phyloP scores from a whole-genome alignment of 1,140 invertebrate genomes.

The Arion vulgaris region DNA sequence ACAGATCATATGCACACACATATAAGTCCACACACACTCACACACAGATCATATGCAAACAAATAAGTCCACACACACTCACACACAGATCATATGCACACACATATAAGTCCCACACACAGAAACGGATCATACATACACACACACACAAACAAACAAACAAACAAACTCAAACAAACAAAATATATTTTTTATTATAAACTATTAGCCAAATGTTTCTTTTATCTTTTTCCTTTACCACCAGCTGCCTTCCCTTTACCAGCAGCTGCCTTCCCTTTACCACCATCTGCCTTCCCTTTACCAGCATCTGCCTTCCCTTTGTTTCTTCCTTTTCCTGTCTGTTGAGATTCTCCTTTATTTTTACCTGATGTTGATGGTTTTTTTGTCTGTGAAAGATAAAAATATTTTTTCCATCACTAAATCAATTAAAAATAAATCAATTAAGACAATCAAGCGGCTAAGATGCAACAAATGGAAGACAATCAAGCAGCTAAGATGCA shows the following conservation, averaged over 20 bases:
- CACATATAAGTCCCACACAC: too few relatives aligned
- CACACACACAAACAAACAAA: too few relatives aligned
- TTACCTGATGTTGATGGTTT: neutral
- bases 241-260: neutral
- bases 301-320: neutral
- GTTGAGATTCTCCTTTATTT: neutral
- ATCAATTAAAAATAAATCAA: neutral
- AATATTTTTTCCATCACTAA: neutral
- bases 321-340: neutral
- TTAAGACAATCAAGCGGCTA: neutral
- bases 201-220: neutral
- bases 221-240: neutral
- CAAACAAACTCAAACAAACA: too few relatives aligned
- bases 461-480: neutral
- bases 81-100: too few relatives aligned
- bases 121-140: too few relatives aligned
- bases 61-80: too few relatives aligned
- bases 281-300: neutral
- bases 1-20: too few relatives aligned
- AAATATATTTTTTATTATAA: too few relatives aligned
- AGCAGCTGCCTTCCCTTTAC: neutral
- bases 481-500: neutral
- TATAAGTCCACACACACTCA: too few relatives aligned
- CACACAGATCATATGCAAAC: too few relatives aligned
- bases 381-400: neutral